Evolutionary conservation across 2,888 invertebrate genomes (phyloP), one percentile per base, ranked within the genome.

Genomic region (Tenodera sinensis): DNA sequence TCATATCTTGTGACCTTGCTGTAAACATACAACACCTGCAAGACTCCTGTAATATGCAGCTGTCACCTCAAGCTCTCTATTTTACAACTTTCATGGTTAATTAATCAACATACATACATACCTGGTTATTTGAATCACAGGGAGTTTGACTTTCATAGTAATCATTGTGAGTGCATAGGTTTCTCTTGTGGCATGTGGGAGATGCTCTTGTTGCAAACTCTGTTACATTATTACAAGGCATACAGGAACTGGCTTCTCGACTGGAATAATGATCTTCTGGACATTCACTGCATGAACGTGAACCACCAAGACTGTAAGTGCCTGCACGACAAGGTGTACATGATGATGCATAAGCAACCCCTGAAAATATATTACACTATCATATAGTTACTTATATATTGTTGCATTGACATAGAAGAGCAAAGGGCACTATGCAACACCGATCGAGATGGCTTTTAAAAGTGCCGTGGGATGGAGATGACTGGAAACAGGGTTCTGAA

Each of bases 341-440:
- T 89, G 94, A 93, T 0, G 95, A 94, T 1, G 95, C 94, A 91
- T 93, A 95, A 0, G 95, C 95, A 54, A 95, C 93, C 42, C 95
- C 95, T 94, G 91, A 9, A 83, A 28, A 86, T 30, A 83, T n/a
- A 83, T 28, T 4, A 83, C 28, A 28, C 3, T 71, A 42, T 42
- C 9, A 42, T 42, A 42, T 42, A 12, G 42, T 42, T 42, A n/a
- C n/a, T n/a, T n/a, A n/a, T n/a, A n/a, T n/a, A n/a, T n/a, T n/a
- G n/a, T n/a, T n/a, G n/a, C n/a, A n/a, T n/a, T n/a, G n/a, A n/a
- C n/a, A n/a, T n/a, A n/a, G n/a, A n/a, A n/a, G n/a, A n/a, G n/a
- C n/a, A n/a, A n/a, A n/a, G n/a, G n/a, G n/a, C n/a, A n/a, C n/a
- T n/a, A n/a, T n/a, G n/a, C n/a, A n/a, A n/a, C n/a, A n/a, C n/a